Percentiles rank a stretch among this genome's conserved stretches.
Evolutionary conservation across 1,140 invertebrate species (phyloP).

Genomic region (Sesamia nonagrioides): DNA sequence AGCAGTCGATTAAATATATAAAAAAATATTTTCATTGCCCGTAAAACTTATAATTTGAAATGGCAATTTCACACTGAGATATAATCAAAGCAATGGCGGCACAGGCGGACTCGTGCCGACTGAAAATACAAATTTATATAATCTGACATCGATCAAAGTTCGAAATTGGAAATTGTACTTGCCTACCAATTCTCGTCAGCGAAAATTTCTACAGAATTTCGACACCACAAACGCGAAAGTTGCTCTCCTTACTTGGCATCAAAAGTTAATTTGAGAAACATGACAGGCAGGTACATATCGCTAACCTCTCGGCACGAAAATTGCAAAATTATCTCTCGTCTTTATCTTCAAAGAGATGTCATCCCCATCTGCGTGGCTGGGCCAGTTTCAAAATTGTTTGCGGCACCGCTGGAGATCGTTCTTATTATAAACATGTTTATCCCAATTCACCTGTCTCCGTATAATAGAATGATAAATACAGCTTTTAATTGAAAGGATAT

Average conservation of each 20-base stretch:
- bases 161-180: slow-evolving; percentile 59
- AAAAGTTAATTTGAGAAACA: slow-evolving; percentile 80
- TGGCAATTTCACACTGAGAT: slow-evolving; percentile 44
- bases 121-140: slow-evolving; percentile 53
- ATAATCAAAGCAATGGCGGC: slow-evolving; percentile 40
- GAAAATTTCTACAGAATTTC: slow-evolving; percentile 55
- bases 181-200: slow-evolving; percentile 44
- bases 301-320: slow-evolving; percentile 78
- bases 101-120: slow-evolving; percentile 20
- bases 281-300: slow-evolving; percentile 77
- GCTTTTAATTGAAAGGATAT: slow-evolving; percentile 65
- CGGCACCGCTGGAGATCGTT: slow-evolving; percentile 74
- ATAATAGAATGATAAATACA: slow-evolving; percentile 68
- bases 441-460: slow-evolving; percentile 67
- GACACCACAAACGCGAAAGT: slow-evolving; percentile 65
- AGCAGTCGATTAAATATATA: background rate
- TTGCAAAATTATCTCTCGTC: slow-evolving; percentile 84
- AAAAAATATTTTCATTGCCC: slow-evolving; percentile 10
- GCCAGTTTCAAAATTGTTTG: slow-evolving; percentile 83
- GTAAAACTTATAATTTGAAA: slow-evolving; percentile 43
- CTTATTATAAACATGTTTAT: slow-evolving; percentile 80
- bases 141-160: slow-evolving; percentile 59
- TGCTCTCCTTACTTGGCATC: slow-evolving; percentile 64
- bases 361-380: slow-evolving; percentile 77
- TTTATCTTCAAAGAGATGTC: slow-evolving; percentile 87